Base-by-base conservation (phyloP, 2,113 vertebrate species). In the Budorcas taxicolor region DNA sequence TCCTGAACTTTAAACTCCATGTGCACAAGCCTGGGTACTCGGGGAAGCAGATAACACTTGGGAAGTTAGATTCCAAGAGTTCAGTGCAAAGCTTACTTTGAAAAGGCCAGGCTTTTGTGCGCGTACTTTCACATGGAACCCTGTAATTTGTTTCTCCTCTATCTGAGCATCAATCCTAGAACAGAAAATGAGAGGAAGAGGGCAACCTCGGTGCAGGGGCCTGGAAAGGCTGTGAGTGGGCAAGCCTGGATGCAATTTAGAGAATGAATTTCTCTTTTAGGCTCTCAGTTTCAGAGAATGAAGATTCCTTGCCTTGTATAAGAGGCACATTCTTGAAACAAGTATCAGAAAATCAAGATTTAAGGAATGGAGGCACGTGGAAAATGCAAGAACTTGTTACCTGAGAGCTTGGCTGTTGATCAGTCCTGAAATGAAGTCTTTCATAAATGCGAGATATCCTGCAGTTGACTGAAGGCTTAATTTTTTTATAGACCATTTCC, bases 1-100 rank as follows among this genome's bases (percentile, higher is more conserved):
- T 96, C 94, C 97, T 97, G 97, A 97, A 97, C 95, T 98, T 97
- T 97, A 89, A 96, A 92, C 90, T 94, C 83, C 8, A 47, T 91
- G 88, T 58, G 91, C 76, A 25, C 2, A 25, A 81, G 91, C 33
- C 33, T 9, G 53, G 88, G 91, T 53, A 88, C 40, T 43, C 14
- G 4, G 40, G 58, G 43, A 90, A 81, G 97, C 87, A 92, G 87
- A 78, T 40, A 92, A 55, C 64, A 82, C 83, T 55, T 13, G 57
- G 40, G 64, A 62, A 93, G 91, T 90, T 95, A 88, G 93, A 94
- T 87, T 92, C 84, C 53, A 90, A 58, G 71, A 67, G 60, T 36
- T 87, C 31, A 87, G 74, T 11, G 86, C 91, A 93, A 83, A 96
- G 88, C 92, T 93, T 95, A 95, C 78, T 91, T 33, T 17, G 33